Conservation (phyloP, 2,113 vertebrate species). For the Microcebus murinus region DNA sequence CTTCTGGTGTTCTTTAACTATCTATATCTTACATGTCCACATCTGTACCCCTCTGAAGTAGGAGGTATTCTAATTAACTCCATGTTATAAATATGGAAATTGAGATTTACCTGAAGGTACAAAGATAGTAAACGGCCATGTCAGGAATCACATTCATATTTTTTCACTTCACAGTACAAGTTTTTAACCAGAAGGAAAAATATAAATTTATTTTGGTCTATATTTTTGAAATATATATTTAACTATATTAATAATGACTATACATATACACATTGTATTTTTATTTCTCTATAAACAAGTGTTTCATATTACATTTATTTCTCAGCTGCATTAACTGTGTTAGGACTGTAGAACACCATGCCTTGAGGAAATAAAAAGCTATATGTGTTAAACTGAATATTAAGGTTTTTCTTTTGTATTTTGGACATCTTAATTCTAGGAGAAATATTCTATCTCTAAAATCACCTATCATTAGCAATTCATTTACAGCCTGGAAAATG, state of each 20-base stretch:
- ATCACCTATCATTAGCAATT: neutral
- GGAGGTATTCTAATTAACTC: neutral
- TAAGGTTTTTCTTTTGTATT: neutral
- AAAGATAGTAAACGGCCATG: neutral
- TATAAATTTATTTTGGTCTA: neutral
- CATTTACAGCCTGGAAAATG: neutral
- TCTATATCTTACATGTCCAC: neutral
- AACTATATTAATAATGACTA: neutral
- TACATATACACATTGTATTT: neutral
- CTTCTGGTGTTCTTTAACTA: neutral
- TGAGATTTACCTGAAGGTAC: neutral
- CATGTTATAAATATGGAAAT: neutral
- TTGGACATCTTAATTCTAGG: neutral
- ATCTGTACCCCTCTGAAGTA: neutral
- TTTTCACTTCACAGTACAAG: neutral
- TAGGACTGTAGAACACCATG: neutral
- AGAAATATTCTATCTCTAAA: slow-evolving; percentile 2
- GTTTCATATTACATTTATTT: neutral
- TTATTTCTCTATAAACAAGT: neutral
- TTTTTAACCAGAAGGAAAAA: neutral
- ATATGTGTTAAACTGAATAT: neutral
- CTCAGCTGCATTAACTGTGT: neutral
- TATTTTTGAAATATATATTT: neutral
- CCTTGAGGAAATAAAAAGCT: neutral
- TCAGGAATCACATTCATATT: neutral